Evolutionary conservation across 2,888 invertebrate species (phyloP), one percentile per base, ranked within the genome.

Genomic region (Abrostola tripartita): DNA sequence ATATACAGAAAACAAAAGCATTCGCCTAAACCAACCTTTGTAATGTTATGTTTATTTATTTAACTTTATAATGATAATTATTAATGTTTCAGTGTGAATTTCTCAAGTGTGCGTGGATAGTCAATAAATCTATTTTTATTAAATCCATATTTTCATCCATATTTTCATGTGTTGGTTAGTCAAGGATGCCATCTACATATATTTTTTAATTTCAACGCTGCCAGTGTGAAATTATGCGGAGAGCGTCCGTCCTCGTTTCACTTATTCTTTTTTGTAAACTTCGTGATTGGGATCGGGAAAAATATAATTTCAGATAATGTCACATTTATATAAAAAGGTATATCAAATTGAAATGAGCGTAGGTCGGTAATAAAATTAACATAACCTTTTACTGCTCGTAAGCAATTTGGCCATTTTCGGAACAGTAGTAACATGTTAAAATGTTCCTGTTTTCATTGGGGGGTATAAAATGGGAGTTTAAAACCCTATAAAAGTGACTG

Each of bases 341-440:
- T 68, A 77, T 69, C 68, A 77, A 75, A 68, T 73, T 69, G 56
- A 65, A 71, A 66, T 71, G 59, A 67, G 68, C 61, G 62, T 72
- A 76, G 66, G 74, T 60, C 51, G 62, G 79, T 76, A 79, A 85
- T 88, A 85, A 88, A 87, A 88, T 85, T 79, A 85, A 79, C 87
- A 83, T 84, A 79, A 81, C 79, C 70, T 83, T 84, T 87, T 81
- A 82, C 77, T 76, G 74, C 71, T 74, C 78, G 81, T 78, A 79
- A 83, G 83, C 81, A 83, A 86, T 87, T 85, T 80, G 67, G 79
- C 79, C 81, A 81, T 84, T 83, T 85, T 79, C 76, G 78, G 44
- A 47, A 47, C 72, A 68, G 64, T 72, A 74, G 77, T 81, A 81
- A 82, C 83, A 81, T 81, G 83, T 83, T 83, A 79, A 82, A 76